Conservation (phyloP, 2,888 invertebrate species). For the Phanerotoma sp. region DNA sequence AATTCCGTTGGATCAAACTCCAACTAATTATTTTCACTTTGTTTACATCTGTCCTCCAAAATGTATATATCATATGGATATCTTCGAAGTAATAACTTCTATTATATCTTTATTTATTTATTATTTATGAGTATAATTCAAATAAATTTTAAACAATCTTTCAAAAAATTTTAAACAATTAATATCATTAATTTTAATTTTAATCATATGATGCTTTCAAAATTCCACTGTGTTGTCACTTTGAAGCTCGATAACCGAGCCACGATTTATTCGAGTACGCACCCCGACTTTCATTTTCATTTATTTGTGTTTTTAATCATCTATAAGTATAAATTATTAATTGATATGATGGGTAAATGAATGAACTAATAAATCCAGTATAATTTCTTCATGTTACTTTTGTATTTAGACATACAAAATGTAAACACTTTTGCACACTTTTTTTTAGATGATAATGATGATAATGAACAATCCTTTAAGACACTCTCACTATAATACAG, state of each 20-base stretch:
- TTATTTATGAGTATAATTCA: too few relatives aligned
- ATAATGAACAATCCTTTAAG: too few relatives aligned
- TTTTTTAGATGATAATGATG: too few relatives aligned
- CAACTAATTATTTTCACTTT: neutral
- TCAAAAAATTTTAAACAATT: neutral
- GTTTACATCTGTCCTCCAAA: neutral
- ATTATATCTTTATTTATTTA: too few relatives aligned
- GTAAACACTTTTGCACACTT: neutral
- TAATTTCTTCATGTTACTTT: too few relatives aligned
- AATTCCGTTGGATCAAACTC: neutral
- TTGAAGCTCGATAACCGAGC: neutral
- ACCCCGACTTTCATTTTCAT: constrained; percentile 7
- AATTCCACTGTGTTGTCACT: neutral
- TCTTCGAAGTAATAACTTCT: too few relatives aligned
- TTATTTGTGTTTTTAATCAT: neutral
- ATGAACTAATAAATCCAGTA: too few relatives aligned
- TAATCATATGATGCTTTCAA: neutral
- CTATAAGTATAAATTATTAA: too few relatives aligned
- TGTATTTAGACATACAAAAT: neutral
- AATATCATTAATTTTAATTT: neutral
- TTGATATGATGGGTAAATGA: too few relatives aligned
- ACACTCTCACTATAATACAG: too few relatives aligned
- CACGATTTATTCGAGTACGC: neutral
- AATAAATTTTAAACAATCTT: too few relatives aligned
- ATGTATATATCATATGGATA: too few relatives aligned